Conservation (phyloP, 2,888 invertebrate species). For the Nesidiocoris tenuis region DNA sequence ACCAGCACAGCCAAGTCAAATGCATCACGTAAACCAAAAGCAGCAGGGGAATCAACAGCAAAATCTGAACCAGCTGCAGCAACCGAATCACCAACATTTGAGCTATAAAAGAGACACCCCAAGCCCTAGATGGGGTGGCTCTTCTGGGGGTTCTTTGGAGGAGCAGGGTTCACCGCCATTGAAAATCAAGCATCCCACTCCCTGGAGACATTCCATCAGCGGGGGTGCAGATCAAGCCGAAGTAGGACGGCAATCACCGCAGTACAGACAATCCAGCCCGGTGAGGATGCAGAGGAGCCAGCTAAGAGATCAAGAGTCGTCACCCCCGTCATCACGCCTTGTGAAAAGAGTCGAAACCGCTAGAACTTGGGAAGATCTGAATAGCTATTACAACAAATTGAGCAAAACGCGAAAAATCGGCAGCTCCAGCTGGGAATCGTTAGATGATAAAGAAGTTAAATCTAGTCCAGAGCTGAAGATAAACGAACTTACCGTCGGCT, state of each 20-base stretch:
- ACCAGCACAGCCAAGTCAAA: neutral
- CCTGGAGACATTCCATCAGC: constrained; percentile 36
- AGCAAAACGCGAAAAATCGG: constrained; percentile 15
- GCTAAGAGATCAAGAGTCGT: neutral
- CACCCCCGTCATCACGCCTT: neutral
- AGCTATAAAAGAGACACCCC: constrained; percentile 25
- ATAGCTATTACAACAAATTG: constrained; percentile 32
- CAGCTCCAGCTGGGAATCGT: constrained; percentile 30
- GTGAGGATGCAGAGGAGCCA: constrained; percentile 32
- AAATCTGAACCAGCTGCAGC: neutral
- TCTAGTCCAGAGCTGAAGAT: constrained; percentile 41
- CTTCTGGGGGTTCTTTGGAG: constrained; percentile 25
- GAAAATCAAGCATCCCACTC: constrained; percentile 28
- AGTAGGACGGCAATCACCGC: constrained; percentile 18
- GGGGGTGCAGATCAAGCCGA: constrained; percentile 3
- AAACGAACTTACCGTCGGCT: constrained; percentile 25
- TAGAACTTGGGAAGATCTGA: constrained; percentile 37
- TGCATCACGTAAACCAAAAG: neutral
- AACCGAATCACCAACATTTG: neutral
- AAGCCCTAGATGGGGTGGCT: constrained; percentile 26
- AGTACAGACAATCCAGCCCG: constrained; percentile 20
- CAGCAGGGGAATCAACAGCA: neutral
- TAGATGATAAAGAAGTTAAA: constrained; percentile 26
- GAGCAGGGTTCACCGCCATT: constrained; percentile 29
- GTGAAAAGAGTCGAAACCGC: constrained; percentile 25